A percentile compares a stretch with the other conserved stretches of the same genome.
These are phyloP conservation scores for Dinomys branickii DNA, from an alignment of 2,113 vertebrate genomes.

Conservation along the genomic window DNA sequence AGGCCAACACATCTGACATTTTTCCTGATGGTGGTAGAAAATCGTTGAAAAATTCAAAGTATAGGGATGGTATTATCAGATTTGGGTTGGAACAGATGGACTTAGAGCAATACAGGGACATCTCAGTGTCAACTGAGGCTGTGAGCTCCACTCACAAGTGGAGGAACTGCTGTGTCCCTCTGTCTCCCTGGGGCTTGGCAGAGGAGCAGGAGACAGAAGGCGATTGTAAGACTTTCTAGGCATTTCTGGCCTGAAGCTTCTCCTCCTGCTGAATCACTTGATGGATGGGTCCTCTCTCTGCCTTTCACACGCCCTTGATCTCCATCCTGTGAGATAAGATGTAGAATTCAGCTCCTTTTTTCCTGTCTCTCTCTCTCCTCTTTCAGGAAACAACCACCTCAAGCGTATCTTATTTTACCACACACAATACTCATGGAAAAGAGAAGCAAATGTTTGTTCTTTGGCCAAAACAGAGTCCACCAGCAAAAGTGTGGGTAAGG, in stretches of 20 bases:
- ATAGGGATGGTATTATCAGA: neutral
- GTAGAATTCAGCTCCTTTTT: neutral
- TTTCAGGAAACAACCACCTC: slow-evolving; percentile 14
- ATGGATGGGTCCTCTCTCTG: neutral
- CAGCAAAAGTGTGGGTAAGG: neutral
- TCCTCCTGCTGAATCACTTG: neutral
- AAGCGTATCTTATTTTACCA: neutral
- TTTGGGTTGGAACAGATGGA: neutral
- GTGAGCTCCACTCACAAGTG: neutral
- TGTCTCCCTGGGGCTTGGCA: neutral
- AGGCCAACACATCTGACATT: neutral
- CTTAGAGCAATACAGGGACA: neutral
- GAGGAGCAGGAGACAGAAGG: neutral
- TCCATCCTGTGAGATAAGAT: neutral
- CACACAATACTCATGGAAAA: neutral
- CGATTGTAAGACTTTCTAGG: neutral
- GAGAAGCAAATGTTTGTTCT: slow-evolving; percentile 16
- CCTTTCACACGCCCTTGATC: neutral
- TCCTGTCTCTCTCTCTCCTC: neutral
- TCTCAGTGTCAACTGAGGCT: neutral
- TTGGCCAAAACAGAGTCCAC: neutral
- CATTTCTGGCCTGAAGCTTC: neutral
- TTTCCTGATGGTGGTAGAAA: neutral
- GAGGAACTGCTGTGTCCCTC: neutral
- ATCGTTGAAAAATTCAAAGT: neutral